Percentiles rank a stretch among this genome's conserved stretches.
phyloP scores from a whole-genome alignment of 1,140 invertebrate species.

The Aphaenogaster rudis region DNA sequence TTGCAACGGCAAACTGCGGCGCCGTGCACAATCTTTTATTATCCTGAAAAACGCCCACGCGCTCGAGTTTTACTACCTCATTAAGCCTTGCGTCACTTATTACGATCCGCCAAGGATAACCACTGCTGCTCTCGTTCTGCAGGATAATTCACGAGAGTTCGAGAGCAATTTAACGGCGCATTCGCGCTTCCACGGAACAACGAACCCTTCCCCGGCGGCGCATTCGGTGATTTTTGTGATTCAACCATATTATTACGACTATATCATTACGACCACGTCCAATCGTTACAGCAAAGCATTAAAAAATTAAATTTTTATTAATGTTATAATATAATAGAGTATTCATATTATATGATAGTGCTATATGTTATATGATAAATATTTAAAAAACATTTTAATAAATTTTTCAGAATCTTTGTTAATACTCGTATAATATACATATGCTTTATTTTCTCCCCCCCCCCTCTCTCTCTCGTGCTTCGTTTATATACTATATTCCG shows the following conservation, averaged over 20 bases:
- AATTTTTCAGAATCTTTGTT: background rate
- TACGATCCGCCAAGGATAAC: conserved; percentile 37
- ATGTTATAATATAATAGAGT: background rate
- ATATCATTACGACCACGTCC: background rate
- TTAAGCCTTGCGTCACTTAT: conserved; percentile 58
- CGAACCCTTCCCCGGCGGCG: background rate
- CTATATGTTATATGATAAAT: background rate
- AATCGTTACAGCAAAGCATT: background rate
- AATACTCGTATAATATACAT: background rate
- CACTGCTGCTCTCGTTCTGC: background rate
- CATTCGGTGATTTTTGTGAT: background rate
- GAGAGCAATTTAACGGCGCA: conserved; percentile 44
- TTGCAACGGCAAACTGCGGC: conserved; percentile 21
- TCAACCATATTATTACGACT: background rate
- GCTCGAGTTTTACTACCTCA: conserved; percentile 46
- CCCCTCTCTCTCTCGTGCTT: background rate
- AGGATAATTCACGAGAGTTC: conserved; percentile 31
- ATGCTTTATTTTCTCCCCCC: background rate
- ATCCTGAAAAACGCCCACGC: conserved; percentile 39
- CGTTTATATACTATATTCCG: background rate
- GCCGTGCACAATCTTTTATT: background rate
- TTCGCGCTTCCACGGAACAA: conserved; percentile 10
- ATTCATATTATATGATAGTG: background rate
- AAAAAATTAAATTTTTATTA: background rate
- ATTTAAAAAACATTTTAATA: background rate